A percentile compares a stretch with the other conserved stretches of the same genome.
phyloP scores from a whole-genome alignment of 1,140 invertebrate genomes.

The Papilio machaon region DNA sequence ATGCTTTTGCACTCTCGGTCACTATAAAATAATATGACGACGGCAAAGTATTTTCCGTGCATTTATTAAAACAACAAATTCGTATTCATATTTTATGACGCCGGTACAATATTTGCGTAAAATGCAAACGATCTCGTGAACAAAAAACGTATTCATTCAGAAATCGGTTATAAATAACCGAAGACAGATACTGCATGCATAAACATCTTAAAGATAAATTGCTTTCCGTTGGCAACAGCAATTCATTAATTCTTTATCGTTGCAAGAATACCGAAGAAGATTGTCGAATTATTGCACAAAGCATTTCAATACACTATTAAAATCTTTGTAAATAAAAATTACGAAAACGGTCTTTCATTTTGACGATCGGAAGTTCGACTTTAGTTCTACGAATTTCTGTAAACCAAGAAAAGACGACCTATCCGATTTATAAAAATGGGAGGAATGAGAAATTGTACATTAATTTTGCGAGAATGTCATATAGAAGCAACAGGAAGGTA shows the following conservation, averaged over 20 bases:
- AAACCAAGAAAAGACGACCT: no score
- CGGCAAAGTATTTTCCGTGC: constrained; percentile 13
- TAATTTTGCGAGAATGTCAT: background rate
- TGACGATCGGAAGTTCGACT: background rate
- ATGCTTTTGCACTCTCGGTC: constrained; percentile 14
- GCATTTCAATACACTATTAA: background rate
- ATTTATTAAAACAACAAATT: constrained; percentile 1
- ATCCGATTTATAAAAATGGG: background rate
- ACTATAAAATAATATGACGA: constrained; percentile 13
- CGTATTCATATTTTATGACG: constrained; percentile 12
- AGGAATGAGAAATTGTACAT: background rate
- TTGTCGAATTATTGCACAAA: background rate
- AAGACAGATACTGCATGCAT: constrained; percentile 9
- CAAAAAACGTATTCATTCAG: constrained; percentile 23
- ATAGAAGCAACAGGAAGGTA: constrained; percentile 6
- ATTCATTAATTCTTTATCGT: constrained; percentile 15
- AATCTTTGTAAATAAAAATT: background rate
- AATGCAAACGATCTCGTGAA: background rate
- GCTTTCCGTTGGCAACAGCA: constrained; percentile 9
- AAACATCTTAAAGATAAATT: constrained; percentile 24
- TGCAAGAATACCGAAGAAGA: background rate
- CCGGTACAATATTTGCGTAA: constrained; percentile 1
- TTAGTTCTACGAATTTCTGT: background rate
- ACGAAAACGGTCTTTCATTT: background rate
- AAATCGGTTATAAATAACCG: constrained; percentile 25